Base-by-base conservation (phyloP, 2,888 invertebrate genomes). In the Acanthosepion pharaonis region DNA sequence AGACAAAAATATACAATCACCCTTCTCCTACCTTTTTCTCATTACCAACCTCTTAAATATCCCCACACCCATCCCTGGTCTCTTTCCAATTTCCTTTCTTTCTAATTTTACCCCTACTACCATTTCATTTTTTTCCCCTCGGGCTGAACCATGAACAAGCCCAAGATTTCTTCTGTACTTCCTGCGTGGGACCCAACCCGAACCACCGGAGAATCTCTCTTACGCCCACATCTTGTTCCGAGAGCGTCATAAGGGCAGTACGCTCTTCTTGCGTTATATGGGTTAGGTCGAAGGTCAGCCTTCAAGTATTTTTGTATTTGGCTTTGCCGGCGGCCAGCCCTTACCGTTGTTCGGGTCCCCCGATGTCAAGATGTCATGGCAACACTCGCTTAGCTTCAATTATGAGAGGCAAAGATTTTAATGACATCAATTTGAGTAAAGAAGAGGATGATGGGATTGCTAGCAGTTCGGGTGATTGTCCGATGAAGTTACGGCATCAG, bases 241-340 rank as follows among this genome's bases (percentile, higher is more conserved):
- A 9, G 11, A 78, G 11, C 78, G 78, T n/a, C 33, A 78, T 78
- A 78, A 78, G 78, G 78, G 78, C 78, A 15, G 9, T 33, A n/a
- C 33, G 78, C 33, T 78, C 78, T n/a, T 78, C 78, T n/a, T 9
- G 33, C n/a, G 33, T 78, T 78, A 78, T 78, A 78, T 78, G 78
- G 78, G 78, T n/a, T n/a, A 78, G 78, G 78, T 78, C 78, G 11
- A 33, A 78, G 78, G n/a, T 78, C 78, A 78, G n/a, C 18, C 78
- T 78, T 78, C n/a, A 78, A 78, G 78, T 78, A 78, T 78, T 78
- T 78, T 78, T 78, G 78, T 78, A 78, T n/a, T 78, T 33, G 78
- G 78, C 78, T 78, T 78, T n/a, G 78, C 78, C 78, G 78, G n/a
- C 78, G 78, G 78, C 78, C 78, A 78, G n/a, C 78, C 78, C 78